Evolutionary conservation across 2,113 vertebrate species (phyloP), one percentile per base, ranked within the genome.

Genomic region (Sceloporus undulatus): DNA sequence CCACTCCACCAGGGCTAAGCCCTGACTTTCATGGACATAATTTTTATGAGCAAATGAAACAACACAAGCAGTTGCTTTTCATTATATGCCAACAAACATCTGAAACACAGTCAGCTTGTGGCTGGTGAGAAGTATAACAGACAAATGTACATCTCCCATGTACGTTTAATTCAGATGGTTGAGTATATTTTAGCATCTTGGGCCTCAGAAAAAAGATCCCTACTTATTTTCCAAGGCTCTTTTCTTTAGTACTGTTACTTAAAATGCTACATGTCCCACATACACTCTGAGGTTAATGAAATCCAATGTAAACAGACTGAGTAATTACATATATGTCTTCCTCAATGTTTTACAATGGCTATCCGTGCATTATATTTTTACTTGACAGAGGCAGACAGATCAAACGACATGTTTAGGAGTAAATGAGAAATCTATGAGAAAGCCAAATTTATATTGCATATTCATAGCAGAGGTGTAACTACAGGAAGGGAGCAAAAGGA

Each of bases 81-180:
- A n/a, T 62, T 82, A 82, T 86, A 56, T 90, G 52, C 27, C 18
- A 78, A 85, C 83, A 91, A 86, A 86, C 75, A 74, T 94, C 92
- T 91, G 79, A 93, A 94, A 95, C 59, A 92, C 94, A 92, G 92
- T 87, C 92, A 91, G 89, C 92, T 95, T 92, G 88, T 92, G 93
- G 92, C 82, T 89, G 74, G 52, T 59, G 85, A 82, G 84, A 40
- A 79, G 82, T 56, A 94, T 82, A 86, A 90, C 91, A 94, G 14
- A 87, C 52, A 91, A 91, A 76, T 1, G 68, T 27, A 0, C 0
- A 2, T 79, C 80, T 87, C 82, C 38, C 42, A 16, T 38, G 19
- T 1, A 18, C 5, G 27, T 90, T 68, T 81, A n/a, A 42, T 40
- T 18, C 29, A 70, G 27, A 40, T 9, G 62, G n/a, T 11, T 42